Conservation (phyloP, 2,888 invertebrate genomes). For the Eumerus sabulonum region DNA sequence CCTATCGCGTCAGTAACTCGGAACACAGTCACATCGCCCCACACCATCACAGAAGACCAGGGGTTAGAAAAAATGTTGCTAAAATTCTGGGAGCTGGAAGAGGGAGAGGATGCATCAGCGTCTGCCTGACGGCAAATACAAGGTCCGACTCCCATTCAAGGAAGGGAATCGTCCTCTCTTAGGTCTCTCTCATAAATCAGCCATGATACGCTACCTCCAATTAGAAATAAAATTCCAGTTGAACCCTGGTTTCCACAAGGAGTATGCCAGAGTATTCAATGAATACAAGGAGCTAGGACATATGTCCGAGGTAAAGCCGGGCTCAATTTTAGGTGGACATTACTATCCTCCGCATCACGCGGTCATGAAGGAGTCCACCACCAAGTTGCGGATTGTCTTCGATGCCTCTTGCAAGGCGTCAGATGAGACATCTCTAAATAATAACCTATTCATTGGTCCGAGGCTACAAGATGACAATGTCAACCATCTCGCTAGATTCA, state of each 20-base stretch:
- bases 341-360: conserved; percentile 50
- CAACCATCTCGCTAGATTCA: no score
- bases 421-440: no score
- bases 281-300: conserved; percentile 13
- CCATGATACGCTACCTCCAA: background rate
- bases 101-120: background rate
- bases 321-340: background rate
- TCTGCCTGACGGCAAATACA: background rate
- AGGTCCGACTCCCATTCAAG: conserved; percentile 22
- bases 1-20: no score
- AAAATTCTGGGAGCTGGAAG: conserved; percentile 21
- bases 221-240: conserved; percentile 20
- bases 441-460: no score
- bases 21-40: no score
- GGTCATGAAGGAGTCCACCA: conserved; percentile 41
- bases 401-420: conserved; percentile 1
- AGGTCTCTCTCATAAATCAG: background rate
- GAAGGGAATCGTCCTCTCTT: background rate
- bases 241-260: conserved; percentile 11
- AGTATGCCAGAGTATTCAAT: conserved; percentile 4
- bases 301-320: conserved; percentile 26
- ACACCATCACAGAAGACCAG: background rate
- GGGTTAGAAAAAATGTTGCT: conserved; percentile 2
- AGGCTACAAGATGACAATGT: no score
- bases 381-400: conserved; percentile 8